Conservation (phyloP, 2,888 invertebrate species). For the Marasmarcha lunaedactyla region DNA sequence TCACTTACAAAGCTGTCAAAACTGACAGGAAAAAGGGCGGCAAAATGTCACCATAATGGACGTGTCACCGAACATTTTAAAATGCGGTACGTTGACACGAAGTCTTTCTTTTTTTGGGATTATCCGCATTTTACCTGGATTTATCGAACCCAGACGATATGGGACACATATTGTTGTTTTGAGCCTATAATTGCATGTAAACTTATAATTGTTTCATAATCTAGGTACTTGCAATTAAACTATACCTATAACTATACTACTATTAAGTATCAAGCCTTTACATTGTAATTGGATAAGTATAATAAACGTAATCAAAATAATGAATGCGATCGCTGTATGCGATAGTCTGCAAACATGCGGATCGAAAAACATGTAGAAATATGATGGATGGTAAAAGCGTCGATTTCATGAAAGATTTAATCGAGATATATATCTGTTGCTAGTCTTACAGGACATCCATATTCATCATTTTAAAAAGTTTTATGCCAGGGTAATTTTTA, state of each 20-base stretch:
- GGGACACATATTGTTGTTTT: no score
- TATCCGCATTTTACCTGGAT: constrained; percentile 3
- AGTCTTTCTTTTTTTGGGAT: constrained; percentile 4
- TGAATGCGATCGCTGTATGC: constrained; percentile 49
- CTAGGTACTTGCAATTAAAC: no score
- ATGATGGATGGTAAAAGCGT: constrained; percentile 58
- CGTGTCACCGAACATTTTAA: constrained; percentile 61
- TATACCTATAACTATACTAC: no score
- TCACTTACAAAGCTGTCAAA: constrained; percentile 66
- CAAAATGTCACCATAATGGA: constrained; percentile 66
- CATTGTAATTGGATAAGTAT: background rate
- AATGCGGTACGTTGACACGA: constrained; percentile 48
- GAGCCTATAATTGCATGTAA: no score
- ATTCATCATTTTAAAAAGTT: constrained; percentile 3
- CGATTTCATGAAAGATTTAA: constrained; percentile 52
- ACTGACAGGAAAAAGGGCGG: constrained; percentile 66
- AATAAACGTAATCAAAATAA: constrained; percentile 41
- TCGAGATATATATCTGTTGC: constrained; percentile 36
- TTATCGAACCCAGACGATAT: no score
- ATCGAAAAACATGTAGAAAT: constrained; percentile 57
- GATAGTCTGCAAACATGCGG: constrained; percentile 54
- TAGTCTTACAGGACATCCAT: constrained; percentile 19
- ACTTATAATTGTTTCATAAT: no score
- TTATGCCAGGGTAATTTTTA: no score
- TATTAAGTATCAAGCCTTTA: no score